phyloP scores from a whole-genome alignment of 2,888 invertebrate species.

The Slavum lentiscoides region DNA sequence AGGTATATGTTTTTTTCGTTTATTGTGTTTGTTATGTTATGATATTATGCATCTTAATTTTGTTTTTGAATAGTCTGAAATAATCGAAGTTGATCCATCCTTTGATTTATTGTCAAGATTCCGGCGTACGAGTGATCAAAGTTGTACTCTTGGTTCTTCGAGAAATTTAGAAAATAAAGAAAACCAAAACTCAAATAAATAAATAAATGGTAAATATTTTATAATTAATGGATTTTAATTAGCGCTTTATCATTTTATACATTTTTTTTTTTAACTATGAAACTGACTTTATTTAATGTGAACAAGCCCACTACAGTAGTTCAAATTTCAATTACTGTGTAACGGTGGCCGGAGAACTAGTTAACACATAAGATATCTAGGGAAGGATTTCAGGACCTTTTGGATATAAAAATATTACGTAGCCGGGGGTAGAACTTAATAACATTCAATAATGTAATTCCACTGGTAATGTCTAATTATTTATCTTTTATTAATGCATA shows the following conservation, averaged over 20 bases:
- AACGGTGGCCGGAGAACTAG: no score
- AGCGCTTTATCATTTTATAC: neutral
- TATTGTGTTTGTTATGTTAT: constrained; percentile 4
- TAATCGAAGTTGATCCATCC: constrained; percentile 84
- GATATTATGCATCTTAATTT: constrained; percentile 13
- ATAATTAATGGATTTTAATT: neutral
- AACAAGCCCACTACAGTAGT: no score
- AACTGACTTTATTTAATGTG: no score
- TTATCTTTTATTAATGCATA: no score
- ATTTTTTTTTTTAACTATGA: neutral
- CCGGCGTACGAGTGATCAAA: constrained; percentile 96
- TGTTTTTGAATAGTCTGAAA: constrained; percentile 57
- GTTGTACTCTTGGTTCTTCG: constrained; percentile 70
- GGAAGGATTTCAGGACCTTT: no score
- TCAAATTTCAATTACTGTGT: no score
- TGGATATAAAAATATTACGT: no score
- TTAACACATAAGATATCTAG: no score
- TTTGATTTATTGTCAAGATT: constrained; percentile 89
- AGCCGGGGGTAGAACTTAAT: no score
- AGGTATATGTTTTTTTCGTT: constrained; percentile 19
- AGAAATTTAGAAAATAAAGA: constrained; percentile 61
- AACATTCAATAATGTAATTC: no score
- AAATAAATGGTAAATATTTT: constrained; percentile 26
- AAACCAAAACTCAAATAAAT: constrained; percentile 58
- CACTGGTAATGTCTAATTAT: no score